Evolutionary conservation across 2,888 invertebrate species (phyloP).

Genomic region (Microctonus hyperodae): DNA sequence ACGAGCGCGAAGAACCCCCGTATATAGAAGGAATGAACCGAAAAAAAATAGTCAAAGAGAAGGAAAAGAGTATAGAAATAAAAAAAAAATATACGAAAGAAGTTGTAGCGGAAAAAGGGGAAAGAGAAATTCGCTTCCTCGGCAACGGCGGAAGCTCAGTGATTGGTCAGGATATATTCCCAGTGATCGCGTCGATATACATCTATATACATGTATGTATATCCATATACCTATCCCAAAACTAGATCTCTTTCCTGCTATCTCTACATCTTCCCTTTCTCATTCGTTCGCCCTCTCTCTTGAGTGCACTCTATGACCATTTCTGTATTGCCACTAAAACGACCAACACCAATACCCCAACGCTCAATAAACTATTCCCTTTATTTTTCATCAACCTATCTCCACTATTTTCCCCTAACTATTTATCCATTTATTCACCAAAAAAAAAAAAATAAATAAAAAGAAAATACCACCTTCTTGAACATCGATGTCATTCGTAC

Average conservation of each 20-base stretch:
- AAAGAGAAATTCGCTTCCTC: conserved; percentile 16
- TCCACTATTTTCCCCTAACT: background rate
- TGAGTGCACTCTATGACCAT: background rate
- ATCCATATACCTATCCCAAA: background rate
- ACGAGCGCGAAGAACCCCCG: background rate
- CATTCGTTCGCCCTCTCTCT: background rate
- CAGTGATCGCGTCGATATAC: conserved; percentile 22
- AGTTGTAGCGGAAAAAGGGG: background rate
- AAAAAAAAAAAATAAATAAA: background rate
- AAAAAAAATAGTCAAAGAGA: conserved; percentile 4
- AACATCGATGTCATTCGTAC: background rate
- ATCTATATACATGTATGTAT: background rate
- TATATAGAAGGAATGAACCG: background rate
- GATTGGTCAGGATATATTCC: conserved; percentile 23
- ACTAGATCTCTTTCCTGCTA: background rate
- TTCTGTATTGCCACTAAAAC: background rate
- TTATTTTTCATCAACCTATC: background rate
- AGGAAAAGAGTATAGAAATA: conserved; percentile 2
- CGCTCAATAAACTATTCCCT: conserved; percentile 17
- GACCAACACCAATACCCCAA: conserved; percentile 14
- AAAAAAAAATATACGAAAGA: background rate
- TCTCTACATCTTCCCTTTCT: background rate
- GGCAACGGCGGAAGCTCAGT: conserved; percentile 20
- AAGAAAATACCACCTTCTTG: too few species aligned
- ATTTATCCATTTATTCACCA: background rate